Base-by-base conservation (phyloP, 1,140 invertebrate species). In the Procambarus clarkii region DNA sequence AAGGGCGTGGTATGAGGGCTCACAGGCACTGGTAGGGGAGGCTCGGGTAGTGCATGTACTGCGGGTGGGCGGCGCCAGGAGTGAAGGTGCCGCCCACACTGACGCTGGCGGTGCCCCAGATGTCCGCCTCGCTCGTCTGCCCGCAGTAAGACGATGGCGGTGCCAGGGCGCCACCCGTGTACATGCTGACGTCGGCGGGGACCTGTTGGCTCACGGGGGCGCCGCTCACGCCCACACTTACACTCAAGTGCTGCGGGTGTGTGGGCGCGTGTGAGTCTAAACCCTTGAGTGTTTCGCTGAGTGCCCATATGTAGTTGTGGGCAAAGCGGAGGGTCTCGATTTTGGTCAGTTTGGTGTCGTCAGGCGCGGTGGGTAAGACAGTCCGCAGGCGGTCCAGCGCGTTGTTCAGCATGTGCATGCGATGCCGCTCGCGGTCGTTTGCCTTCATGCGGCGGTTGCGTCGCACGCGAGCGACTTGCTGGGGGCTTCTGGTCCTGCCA, bases 331-430 rank as follows among this genome's bases (percentile, higher is more conserved):
- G 95, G 0, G 98, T 99, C 95, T 99, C 98, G 92, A 99, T 99
- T 95, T 99, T 99, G 1, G 98, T 99, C n/a, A 99, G 95, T 94
- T 99, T 99, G 4, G 98, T 98, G 94, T 99, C 98, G 94, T 99
- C 98, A 5, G 97, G 97, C 93, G 98, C 97, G 0, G 97, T 97
- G 0, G 98, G 98, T 71, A 98, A 94, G 1, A 97, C 97, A 93
- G 96, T 96, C 34, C 98, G 95, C 2, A 99, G 95, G 69, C 96
- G 95, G 93, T 99, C 98, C 93, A 99, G 94, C 5, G 98, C 98
- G 94, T 98, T 97, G 94, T 99, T 99, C 60, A 99, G 94, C 94
- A 97, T 98, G 94, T 99, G 98, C 98, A 99, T 99, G 86, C 98
- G 96, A 94, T 98, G 98, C 18, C 98, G 95, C 94, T 99, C 98